These are phyloP conservation scores for Heterocephalus glaber DNA, from an alignment of 2,113 vertebrate species.

Conservation along the genomic window DNA sequence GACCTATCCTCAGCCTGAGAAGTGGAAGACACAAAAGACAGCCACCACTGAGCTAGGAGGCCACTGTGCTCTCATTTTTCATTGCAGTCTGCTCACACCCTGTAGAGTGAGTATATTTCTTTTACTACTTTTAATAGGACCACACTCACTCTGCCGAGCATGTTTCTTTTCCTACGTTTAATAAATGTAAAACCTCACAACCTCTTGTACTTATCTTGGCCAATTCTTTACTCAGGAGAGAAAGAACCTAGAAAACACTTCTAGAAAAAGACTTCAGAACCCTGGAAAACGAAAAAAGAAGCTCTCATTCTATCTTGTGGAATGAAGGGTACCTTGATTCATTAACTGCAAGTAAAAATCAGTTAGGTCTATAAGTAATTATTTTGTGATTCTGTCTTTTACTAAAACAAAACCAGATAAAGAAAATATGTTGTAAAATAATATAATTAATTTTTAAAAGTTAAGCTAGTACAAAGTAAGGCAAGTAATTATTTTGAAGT, in stretches of 20 bases:
- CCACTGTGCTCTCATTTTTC: not conserved
- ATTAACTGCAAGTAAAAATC: not conserved
- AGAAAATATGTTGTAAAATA: not conserved
- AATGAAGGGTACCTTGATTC: not conserved
- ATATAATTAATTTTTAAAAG: not conserved
- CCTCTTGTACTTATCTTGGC: not conserved
- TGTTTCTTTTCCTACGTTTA: not conserved
- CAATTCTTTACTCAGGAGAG: not conserved
- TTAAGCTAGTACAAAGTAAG: not conserved
- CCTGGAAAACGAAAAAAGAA: not conserved
- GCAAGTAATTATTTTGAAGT: not conserved
- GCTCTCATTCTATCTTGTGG: not conserved
- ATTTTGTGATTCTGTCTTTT: not conserved
- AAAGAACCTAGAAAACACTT: not conserved
- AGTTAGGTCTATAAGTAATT: not conserved
- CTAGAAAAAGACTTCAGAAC: not conserved
- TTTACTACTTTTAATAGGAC: not conserved
- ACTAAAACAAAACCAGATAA: not conserved
- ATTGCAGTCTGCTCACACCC: not conserved
- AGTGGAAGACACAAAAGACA: not conserved
- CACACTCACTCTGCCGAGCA: not conserved
- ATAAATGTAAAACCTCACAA: not conserved
- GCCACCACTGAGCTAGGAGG: not conserved
- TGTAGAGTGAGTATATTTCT: not conserved
- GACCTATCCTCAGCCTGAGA: not conserved